A percentile compares a stretch with the other conserved stretches of the same genome.
These are phyloP conservation scores for Trichonephila inaurata DNA, from an alignment of 1,140 invertebrate genomes.

Conservation along the genomic window DNA sequence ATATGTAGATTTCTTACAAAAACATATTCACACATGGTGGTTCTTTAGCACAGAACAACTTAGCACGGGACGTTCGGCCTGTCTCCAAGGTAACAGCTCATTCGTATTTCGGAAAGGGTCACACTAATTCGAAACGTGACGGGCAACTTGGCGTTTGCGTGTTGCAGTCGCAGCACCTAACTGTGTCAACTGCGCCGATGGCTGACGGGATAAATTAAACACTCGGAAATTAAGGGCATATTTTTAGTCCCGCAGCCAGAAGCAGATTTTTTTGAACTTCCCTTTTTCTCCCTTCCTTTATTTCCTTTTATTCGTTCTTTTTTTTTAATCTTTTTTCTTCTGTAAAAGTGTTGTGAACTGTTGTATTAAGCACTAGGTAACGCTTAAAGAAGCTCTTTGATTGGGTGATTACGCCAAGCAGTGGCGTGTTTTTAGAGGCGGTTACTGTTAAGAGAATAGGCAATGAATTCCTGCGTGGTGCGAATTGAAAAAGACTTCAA, in stretches of 20 bases:
- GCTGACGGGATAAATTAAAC: conserved; percentile 71
- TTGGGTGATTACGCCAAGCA: conserved; percentile 28
- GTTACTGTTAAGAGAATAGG: conserved; percentile 53
- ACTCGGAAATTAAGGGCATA: conserved; percentile 75
- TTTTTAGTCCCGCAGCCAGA: conserved; percentile 57
- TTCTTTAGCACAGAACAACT: conserved; percentile 1
- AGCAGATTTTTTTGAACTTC: conserved; percentile 44
- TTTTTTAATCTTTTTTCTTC: conserved; percentile 28
- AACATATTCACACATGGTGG: neutral
- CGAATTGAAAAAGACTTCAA: neutral
- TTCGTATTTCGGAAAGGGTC: conserved; percentile 62
- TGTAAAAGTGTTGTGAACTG: neutral
- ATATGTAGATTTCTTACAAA: neutral
- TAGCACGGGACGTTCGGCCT: neutral
- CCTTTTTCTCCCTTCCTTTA: neutral
- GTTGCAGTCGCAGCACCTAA: conserved; percentile 6
- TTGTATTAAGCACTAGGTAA: conserved; percentile 47
- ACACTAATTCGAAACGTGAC: conserved; percentile 59
- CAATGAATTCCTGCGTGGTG: conserved; percentile 26
- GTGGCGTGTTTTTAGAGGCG: conserved; percentile 46
- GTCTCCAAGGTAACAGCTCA: conserved; percentile 64
- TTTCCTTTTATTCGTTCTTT: neutral
- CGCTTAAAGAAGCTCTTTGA: conserved; percentile 53
- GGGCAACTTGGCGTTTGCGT: conserved; percentile 14
- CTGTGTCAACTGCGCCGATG: conserved; percentile 69